Evolutionary conservation across 2,888 invertebrate species (phyloP).

Genomic region (Muscina levida): DNA sequence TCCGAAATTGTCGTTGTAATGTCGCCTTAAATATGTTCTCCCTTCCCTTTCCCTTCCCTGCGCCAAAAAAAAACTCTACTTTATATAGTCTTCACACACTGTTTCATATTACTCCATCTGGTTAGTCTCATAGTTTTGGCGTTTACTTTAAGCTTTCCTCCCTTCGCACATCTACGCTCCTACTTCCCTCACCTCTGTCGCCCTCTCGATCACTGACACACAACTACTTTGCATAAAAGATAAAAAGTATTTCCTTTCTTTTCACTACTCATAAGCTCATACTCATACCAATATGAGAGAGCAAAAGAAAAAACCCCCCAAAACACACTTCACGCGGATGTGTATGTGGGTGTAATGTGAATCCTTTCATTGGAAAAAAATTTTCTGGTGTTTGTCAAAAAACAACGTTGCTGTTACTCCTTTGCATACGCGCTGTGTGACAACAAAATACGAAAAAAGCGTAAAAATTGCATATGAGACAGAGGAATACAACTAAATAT

Average conservation of each 20-base stretch:
- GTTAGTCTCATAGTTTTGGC: background rate
- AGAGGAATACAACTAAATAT: conserved; percentile 24
- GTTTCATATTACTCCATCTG: too few species aligned
- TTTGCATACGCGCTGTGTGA: conserved; percentile 29
- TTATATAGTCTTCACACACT: too few species aligned
- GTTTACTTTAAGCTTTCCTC: background rate
- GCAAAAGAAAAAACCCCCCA: too few species aligned
- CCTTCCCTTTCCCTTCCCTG: too few species aligned
- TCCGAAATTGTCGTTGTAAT: too few species aligned
- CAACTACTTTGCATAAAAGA: conserved; percentile 56
- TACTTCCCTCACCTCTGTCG: too few species aligned
- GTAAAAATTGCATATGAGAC: conserved; percentile 1
- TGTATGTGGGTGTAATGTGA: conserved; percentile 26
- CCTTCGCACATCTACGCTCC: too few species aligned
- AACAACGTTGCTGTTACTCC: conserved; percentile 30
- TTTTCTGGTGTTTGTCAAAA: conserved; percentile 57
- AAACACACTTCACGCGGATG: background rate
- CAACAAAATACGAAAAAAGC: background rate
- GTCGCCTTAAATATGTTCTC: too few species aligned
- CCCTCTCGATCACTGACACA: background rate
- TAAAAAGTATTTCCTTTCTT: conserved; percentile 53
- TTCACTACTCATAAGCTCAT: conserved; percentile 51
- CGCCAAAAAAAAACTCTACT: too few species aligned
- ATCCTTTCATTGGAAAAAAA: conserved; percentile 22
- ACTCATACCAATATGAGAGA: conserved; percentile 39